Conservation (phyloP, 2,888 invertebrate species). For the Panopea generosa region DNA sequence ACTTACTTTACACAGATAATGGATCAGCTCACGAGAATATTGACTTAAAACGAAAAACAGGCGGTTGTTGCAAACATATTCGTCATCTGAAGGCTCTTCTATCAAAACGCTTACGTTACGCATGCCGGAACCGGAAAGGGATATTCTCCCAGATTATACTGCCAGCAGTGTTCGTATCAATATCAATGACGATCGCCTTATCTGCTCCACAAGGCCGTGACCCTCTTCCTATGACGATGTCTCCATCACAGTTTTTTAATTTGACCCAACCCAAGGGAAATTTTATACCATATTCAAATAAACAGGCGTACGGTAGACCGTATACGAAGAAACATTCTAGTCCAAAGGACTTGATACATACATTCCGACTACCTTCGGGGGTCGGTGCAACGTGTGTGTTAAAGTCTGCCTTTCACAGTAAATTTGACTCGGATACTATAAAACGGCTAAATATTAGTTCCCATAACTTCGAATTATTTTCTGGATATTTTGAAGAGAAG, state of each 20-base stretch:
- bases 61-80: constrained; percentile 50
- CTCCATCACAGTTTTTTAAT: constrained; percentile 85
- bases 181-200: constrained; percentile 84
- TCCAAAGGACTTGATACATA: constrained; percentile 71
- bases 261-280: constrained; percentile 84
- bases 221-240: constrained; percentile 79
- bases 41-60: no score
- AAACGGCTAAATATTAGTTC: not conserved
- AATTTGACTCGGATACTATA: not conserved
- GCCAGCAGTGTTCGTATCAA: constrained; percentile 83
- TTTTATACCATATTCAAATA: constrained; percentile 82
- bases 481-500: constrained; percentile 14
- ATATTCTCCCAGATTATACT: constrained; percentile 84
- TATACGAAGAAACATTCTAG: constrained; percentile 42
- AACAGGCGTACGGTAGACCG: constrained; percentile 47
- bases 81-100: constrained; percentile 85
- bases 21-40: no score
- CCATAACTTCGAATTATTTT: not conserved
- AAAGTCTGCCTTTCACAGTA: constrained; percentile 74
- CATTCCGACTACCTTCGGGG: constrained; percentile 84
- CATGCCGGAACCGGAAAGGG: constrained; percentile 85
- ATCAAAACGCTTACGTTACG: constrained; percentile 85
- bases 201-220: constrained; percentile 81
- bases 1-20: no score
- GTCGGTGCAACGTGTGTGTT: constrained; percentile 85